These are phyloP conservation scores for Drosophila littoralis DNA, from an alignment of 1,140 invertebrate species.

Conservation along the genomic window DNA sequence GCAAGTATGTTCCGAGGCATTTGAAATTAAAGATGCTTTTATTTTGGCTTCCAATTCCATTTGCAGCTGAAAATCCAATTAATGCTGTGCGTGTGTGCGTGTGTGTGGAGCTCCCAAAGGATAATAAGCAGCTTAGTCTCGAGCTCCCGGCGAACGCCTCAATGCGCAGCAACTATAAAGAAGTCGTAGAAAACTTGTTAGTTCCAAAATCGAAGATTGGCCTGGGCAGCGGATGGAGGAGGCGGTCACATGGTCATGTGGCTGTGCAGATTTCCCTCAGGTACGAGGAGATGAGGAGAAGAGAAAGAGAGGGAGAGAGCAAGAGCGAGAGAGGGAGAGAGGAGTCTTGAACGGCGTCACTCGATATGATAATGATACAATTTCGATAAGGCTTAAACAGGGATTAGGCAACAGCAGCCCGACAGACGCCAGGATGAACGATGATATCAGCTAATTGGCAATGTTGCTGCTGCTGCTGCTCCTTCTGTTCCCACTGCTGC, in stretches of 20 bases:
- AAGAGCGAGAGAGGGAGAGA: slow-evolving; percentile 43
- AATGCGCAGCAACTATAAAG: slow-evolving; percentile 42
- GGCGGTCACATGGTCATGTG: slow-evolving; percentile 27
- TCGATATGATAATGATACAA: slow-evolving; percentile 83
- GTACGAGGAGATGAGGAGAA: slow-evolving; percentile 38
- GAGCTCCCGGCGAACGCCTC: slow-evolving; percentile 35
- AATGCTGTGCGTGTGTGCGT: slow-evolving; percentile 27
- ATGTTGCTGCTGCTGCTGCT: slow-evolving; percentile 12
- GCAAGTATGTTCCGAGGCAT: not conserved
- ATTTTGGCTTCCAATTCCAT: slow-evolving; percentile 28
- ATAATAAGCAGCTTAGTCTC: slow-evolving; percentile 78
- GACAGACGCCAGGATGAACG: slow-evolving; percentile 44
- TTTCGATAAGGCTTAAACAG: slow-evolving; percentile 74
- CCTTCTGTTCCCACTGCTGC: not conserved
- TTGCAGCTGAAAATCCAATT: slow-evolving; percentile 62
- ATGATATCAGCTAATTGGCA: slow-evolving; percentile 78
- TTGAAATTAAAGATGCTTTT: slow-evolving; percentile 33
- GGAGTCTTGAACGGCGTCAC: too few relatives aligned
- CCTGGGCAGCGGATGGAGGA: not conserved
- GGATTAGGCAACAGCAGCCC: slow-evolving; percentile 54
- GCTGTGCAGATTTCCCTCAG: slow-evolving; percentile 71
- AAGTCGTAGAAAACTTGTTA: slow-evolving; percentile 72
- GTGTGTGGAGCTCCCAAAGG: slow-evolving; percentile 41
- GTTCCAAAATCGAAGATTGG: slow-evolving; percentile 53
- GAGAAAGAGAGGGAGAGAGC: slow-evolving; percentile 20